Evolutionary conservation across 2,888 invertebrate species (phyloP).

Genomic region (Drosophila paranaensis): DNA sequence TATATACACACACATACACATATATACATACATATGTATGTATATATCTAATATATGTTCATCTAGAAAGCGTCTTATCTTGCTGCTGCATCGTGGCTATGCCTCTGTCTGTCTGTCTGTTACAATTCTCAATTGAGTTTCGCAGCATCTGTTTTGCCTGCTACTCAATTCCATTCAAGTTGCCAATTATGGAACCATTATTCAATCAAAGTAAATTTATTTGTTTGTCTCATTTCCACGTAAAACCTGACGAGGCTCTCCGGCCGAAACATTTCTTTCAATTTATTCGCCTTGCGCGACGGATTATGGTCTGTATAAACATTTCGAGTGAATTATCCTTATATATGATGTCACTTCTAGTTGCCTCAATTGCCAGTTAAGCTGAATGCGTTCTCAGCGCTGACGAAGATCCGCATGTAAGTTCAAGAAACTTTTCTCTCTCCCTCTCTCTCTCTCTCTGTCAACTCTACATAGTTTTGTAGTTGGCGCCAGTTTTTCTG

Average conservation of each 20-base stretch:
- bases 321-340: slow-evolving; percentile 73
- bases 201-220: slow-evolving; percentile 85
- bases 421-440: slow-evolving; percentile 69
- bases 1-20: too few relatives aligned
- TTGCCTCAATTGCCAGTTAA: slow-evolving; percentile 67
- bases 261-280: slow-evolving; percentile 52
- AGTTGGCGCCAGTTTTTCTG: slow-evolving; percentile 55
- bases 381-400: slow-evolving; percentile 35
- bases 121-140: slow-evolving; percentile 61
- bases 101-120: slow-evolving; percentile 33
- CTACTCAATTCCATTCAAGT: slow-evolving; percentile 85
- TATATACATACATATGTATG: too few relatives aligned
- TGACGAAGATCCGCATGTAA: slow-evolving; percentile 19
- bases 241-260: slow-evolving; percentile 51
- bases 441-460: background rate
- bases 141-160: slow-evolving; percentile 83
- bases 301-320: slow-evolving; percentile 74
- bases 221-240: slow-evolving; percentile 84
- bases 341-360: slow-evolving; percentile 71
- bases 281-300: slow-evolving; percentile 76
- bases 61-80: slow-evolving; percentile 26
- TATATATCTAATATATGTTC: slow-evolving; percentile 6
- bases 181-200: slow-evolving; percentile 85
- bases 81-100: slow-evolving; percentile 24
- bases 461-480: slow-evolving; percentile 36